A percentile compares a stretch with the other conserved stretches of the same genome.
phyloP scores from a whole-genome alignment of 2,888 invertebrate genomes.

The Drosophila pseudotakahashii region DNA sequence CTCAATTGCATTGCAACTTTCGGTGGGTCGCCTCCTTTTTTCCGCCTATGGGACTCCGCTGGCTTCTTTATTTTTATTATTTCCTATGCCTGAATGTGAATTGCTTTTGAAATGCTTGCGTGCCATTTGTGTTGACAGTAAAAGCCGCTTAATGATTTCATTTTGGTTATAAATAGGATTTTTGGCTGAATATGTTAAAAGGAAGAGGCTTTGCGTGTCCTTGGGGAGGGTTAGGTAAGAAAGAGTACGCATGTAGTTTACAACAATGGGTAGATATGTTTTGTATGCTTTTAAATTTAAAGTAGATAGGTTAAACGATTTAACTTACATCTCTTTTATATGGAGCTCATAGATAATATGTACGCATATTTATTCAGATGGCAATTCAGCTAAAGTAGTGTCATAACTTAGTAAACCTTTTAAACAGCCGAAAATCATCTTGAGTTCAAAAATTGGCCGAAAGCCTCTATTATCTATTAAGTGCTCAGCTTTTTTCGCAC shows the following conservation, averaged over 20 bases:
- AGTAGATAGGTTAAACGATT: too few species aligned
- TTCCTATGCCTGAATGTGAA: constrained; percentile 61
- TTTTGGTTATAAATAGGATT: constrained; percentile 65
- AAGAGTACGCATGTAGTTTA: background rate
- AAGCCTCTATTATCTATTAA: constrained; percentile 28
- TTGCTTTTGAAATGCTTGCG: constrained; percentile 75
- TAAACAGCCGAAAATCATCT: background rate
- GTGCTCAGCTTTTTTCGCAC: constrained; percentile 18
- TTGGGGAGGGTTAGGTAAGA: constrained; percentile 11
- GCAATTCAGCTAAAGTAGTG: too few species aligned
- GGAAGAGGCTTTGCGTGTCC: background rate
- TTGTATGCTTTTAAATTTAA: background rate
- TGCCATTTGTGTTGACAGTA: constrained; percentile 77
- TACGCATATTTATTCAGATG: too few species aligned
- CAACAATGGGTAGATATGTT: background rate
- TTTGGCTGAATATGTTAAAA: constrained; percentile 12
- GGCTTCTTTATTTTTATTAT: constrained; percentile 68
- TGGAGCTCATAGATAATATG: too few species aligned
- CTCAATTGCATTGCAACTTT: constrained; percentile 73
- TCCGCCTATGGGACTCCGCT: constrained; percentile 61
- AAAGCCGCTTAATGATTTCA: constrained; percentile 77
- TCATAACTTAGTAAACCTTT: too few species aligned
- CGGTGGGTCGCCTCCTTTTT: constrained; percentile 26
- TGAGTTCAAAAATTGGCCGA: background rate
- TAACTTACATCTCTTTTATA: too few species aligned